Base-by-base conservation (phyloP, 2,888 invertebrate genomes). In the Pemphredon lugubris region DNA sequence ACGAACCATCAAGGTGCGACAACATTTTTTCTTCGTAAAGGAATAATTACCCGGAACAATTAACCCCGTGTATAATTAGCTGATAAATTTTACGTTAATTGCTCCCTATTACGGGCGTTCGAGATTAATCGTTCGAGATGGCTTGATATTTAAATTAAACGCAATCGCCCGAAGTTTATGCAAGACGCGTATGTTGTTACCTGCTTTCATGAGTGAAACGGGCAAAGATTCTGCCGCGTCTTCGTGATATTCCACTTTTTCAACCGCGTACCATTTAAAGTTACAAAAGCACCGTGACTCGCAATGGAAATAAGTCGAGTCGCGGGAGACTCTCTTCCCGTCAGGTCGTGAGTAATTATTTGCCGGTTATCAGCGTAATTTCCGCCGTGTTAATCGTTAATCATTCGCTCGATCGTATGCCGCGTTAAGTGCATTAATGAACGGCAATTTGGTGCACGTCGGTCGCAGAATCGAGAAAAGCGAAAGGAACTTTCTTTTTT, bases 21-120 rank as follows among this genome's bases (percentile, higher is more conserved):
- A 42, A 23, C 26, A 23, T 16, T 39, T 23, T 42, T 34, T 16
- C 16, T 40, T 54, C 48, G 48, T 45, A 61, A 40, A 71, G 68
- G 73, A 67, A 77, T 75, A 72, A 64, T 75, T 67, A 69, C 45
- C 50, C 37, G 48, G 16, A 53, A 57, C 71, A 73, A 84, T 86
- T 84, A 85, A 81, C 79, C 79, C 45, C 68, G 58, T 67, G 74
- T 84, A 73, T 84, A 87, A 87, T 86, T 85, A 86, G 75, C 78
- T 78, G 81, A 84, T 86, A 82, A 83, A 87, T 86, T 86, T 79
- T 55, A 66, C 77, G 75, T 83, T 82, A 80, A 86, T 83, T 67
- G 64, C 77, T 53, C 34, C 21, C 42, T 58, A 61, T 80, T 77
- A 83, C 77, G 58, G 37, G 30, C 65, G 61, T 16, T 20, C 60